Evolutionary conservation across 2,888 invertebrate genomes (phyloP), one percentile per base, ranked within the genome.

Genomic region (Aleiodes leptofemur): DNA sequence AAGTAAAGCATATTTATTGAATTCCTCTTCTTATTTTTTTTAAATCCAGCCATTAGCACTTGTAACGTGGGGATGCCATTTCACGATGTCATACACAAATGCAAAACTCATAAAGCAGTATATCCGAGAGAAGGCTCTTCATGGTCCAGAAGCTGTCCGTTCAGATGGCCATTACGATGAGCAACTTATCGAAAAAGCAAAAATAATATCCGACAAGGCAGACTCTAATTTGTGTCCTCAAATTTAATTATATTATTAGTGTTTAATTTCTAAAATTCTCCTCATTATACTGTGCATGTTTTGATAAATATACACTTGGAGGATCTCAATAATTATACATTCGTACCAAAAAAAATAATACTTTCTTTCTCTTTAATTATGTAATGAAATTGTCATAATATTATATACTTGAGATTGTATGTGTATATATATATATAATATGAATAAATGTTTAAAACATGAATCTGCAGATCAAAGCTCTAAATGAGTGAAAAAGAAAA

Each of bases 51-150:
- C 96, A 0, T 87, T 96, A 51, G 95, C 94, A 1, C 85, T 96
- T 79, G 89, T 96, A 0, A 91, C 94, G 0, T 96, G 96, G 96
- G 95, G 96, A 38, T 93, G 93, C 81, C 91, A 92, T 66, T 87
- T 96, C 66, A 91, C 92, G 82, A 94, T 96, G 93, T 93, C 95
- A 4, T 91, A 92, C 77, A 93, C 94, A 0, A 91, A 94, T 84
- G 89, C 91, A 2, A 83, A 87, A 7, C 83, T 91, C 50, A 93
- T 92, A 0, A 87, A 90, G 0, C 84, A 91, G 50, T 96, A 95
- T 84, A 95, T 96, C 73, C 91, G 90, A 78, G 89, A 91, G 57
- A 90, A 91, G 82, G 93, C 93, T 8, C 90, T 93, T 29, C 88
- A 89, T 23, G 95, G 93, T 0, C 93, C 93, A 0, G 94, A 94